A percentile compares a stretch with the other conserved stretches of the same genome.
phyloP scores from a whole-genome alignment of 2,113 vertebrate genomes.

The Rana temporaria region DNA sequence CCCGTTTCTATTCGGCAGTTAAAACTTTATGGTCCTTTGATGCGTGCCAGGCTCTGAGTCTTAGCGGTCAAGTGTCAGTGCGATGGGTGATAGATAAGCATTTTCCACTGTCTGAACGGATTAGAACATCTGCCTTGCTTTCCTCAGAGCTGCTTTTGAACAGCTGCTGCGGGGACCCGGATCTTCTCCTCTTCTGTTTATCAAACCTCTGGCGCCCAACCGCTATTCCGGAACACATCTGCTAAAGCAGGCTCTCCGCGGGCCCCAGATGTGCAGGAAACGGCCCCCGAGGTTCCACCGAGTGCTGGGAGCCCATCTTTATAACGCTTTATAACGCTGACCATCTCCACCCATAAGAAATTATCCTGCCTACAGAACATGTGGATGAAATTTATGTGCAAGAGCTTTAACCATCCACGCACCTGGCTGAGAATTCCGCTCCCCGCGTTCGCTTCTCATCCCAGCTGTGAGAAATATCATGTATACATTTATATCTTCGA shows the following conservation, averaged over 20 bases:
- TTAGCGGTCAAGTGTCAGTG: background rate
- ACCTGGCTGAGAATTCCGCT: background rate
- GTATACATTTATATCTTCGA: background rate
- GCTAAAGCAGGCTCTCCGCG: background rate
- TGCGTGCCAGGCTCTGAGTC: background rate
- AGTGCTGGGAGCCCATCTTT: background rate
- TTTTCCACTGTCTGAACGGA: background rate
- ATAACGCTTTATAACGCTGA: too few species aligned
- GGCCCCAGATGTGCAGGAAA: background rate
- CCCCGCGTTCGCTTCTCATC: background rate
- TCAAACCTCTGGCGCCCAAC: background rate
- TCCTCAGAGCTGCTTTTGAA: slow-evolving; percentile 1
- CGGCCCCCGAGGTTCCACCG: background rate
- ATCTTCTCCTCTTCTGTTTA: background rate
- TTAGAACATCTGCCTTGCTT: slow-evolving; percentile 20
- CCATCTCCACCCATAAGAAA: background rate
- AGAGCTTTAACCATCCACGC: background rate
- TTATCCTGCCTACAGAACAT: background rate
- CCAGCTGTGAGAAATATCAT: background rate
- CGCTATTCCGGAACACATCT: slow-evolving; percentile 7
- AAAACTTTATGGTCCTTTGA: background rate
- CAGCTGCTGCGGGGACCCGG: slow-evolving; percentile 13
- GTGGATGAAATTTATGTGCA: too few species aligned
- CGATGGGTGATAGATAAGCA: slow-evolving; percentile 5
- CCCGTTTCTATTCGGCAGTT: background rate